phyloP scores from a whole-genome alignment of 2,888 invertebrate species.

The Agriopis marginaria region DNA sequence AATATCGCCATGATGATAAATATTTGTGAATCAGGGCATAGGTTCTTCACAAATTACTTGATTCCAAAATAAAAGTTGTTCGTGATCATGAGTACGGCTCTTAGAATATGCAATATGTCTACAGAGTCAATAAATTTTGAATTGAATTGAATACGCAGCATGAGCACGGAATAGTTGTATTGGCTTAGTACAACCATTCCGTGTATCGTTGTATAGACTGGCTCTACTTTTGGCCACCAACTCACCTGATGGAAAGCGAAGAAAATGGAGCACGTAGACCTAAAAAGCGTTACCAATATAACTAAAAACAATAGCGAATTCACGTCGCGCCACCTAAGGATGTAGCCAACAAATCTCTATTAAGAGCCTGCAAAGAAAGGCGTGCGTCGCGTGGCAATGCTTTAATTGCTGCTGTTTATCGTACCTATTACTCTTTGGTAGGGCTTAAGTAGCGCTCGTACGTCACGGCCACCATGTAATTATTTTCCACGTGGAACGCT shows the following conservation, averaged over 20 bases:
- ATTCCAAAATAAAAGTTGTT: too few relatives aligned
- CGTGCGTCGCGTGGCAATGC: constrained; percentile 84
- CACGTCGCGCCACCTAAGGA: constrained; percentile 32
- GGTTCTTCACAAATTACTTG: too few relatives aligned
- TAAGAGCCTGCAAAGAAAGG: constrained; percentile 78
- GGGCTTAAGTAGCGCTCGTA: constrained; percentile 82
- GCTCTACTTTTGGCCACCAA: not conserved
- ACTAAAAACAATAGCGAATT: constrained; percentile 35
- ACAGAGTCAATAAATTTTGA: too few relatives aligned
- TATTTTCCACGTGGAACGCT: constrained; percentile 80
- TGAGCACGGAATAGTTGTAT: too few relatives aligned
- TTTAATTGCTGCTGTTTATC: constrained; percentile 85
- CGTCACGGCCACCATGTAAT: constrained; percentile 82
- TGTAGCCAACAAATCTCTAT: constrained; percentile 74
- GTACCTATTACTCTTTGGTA: constrained; percentile 80
- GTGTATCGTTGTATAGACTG: too few relatives aligned
- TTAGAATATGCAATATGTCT: too few relatives aligned
- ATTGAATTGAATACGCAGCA: too few relatives aligned
- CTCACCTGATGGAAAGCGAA: not conserved
- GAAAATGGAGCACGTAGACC: too few relatives aligned
- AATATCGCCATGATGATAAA: too few relatives aligned
- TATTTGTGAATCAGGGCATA: too few relatives aligned
- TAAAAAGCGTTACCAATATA: constrained; percentile 11
- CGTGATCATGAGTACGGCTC: too few relatives aligned
- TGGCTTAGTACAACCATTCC: too few relatives aligned